Base-by-base conservation (phyloP, 2,113 vertebrate genomes). In the Thalassarche chlororhynchos region DNA sequence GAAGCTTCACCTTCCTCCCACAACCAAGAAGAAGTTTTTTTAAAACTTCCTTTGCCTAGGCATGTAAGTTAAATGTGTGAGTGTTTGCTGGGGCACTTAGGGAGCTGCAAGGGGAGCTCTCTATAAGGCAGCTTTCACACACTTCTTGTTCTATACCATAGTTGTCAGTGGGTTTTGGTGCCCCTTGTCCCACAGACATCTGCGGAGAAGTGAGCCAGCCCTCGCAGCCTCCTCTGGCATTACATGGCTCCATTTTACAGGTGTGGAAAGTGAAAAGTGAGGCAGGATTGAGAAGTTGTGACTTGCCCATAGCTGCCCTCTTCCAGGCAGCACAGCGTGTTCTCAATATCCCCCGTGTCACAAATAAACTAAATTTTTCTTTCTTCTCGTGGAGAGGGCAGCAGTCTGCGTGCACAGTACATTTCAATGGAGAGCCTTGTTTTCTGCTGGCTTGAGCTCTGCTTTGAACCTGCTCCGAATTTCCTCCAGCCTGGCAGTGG, bases 401-500 rank as follows among this genome's bases (percentile, higher is more conserved):
- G 65, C 77, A 9, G 89, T 16, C 82, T 57, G 89, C 0, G 3
- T 75, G 71, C 26, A 2, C 21, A 5, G 64, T 18, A 72, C 28
- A 3, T 60, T 62, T 96, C 96, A 92, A 57, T 81, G 84, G 70
- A 36, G 68, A 71, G 83, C 95, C 91, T 96, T 95, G 95, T 92
- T 93, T 74, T 68, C 92, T 90, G 79, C 83, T 93, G 97, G 96
- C 94, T 64, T 26, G 92, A 54, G 76, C 89, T 81, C 80, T 70
- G 86, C 94, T 71, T 76, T 61, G 51, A 96, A 87, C 94, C 84
- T 93, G 84, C 87, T 95, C 89, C 0, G 44, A 89, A 61, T 95
- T 94, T 87, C 86, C 94, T 94, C 80, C 3, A 29, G 94, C 86
- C 96, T 95, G 94, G 95, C 88, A 95, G 26, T 10, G 89, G 80